Evolutionary conservation across 2,113 vertebrate genomes (phyloP).

Genomic region (Oncorhynchus masou): DNA sequence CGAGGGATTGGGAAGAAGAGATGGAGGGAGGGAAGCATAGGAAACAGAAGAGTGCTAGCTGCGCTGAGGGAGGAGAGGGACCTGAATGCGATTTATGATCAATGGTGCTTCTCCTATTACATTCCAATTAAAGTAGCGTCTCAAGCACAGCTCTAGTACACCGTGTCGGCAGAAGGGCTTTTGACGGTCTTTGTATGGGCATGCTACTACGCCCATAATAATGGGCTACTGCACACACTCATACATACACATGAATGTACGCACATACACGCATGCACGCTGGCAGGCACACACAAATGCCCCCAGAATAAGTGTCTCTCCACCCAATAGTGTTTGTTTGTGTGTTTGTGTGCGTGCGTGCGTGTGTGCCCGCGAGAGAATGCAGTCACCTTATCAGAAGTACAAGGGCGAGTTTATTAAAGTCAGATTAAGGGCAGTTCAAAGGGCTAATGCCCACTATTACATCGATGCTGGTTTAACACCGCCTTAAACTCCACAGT

Average conservation of each 20-base stretch:
- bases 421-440: constrained; percentile 69
- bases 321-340: constrained; percentile 1
- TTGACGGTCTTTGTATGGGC: constrained; percentile 35
- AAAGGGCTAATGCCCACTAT: constrained; percentile 71
- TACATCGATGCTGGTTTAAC: constrained; percentile 67
- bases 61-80: constrained; percentile 32
- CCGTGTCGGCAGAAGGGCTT: constrained; percentile 34
- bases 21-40: constrained; percentile 35
- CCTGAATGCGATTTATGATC: constrained; percentile 66
- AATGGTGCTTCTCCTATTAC: constrained; percentile 70
- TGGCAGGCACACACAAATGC: constrained; percentile 18
- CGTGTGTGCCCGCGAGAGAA: neutral
- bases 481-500: constrained; percentile 63
- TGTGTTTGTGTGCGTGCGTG: neutral
- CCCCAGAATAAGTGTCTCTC: neutral
- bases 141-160: constrained; percentile 37
- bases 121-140: constrained; percentile 66
- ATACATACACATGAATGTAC: constrained; percentile 2
- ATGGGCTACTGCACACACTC: constrained; percentile 18
- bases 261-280: neutral
- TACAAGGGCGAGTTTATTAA: constrained; percentile 69
- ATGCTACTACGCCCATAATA: constrained; percentile 29
- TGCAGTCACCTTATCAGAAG: constrained; percentile 29
- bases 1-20: constrained; percentile 2
- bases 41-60: constrained; percentile 27